A percentile compares a stretch with the other conserved stretches of the same genome.
phyloP scores from a whole-genome alignment of 1,140 invertebrate species.

The Akabosia matsudoensis region DNA sequence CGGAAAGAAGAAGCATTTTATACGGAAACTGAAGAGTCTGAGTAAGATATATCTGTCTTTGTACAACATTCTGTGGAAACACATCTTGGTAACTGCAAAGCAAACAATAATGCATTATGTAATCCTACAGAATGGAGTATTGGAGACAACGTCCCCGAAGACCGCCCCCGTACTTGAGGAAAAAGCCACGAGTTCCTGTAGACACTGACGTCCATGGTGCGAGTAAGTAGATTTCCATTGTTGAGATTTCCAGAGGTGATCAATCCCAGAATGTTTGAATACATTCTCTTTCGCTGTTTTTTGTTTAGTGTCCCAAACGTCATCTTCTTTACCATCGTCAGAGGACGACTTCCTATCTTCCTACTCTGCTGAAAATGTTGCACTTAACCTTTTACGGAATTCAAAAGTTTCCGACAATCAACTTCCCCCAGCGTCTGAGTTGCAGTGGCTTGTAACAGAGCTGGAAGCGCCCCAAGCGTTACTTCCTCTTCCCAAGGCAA shows the following conservation, averaged over 20 bases:
- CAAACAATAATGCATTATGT: too few relatives aligned
- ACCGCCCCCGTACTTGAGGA: slow-evolving; percentile 43
- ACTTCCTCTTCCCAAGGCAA: slow-evolving; percentile 68
- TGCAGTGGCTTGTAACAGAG: slow-evolving; percentile 70
- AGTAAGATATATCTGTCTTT: slow-evolving; percentile 36
- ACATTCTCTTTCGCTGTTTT: too few relatives aligned
- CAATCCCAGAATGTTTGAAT: too few relatives aligned
- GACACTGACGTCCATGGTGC: slow-evolving; percentile 43
- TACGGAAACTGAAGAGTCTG: slow-evolving; percentile 46
- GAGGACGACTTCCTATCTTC: slow-evolving; percentile 56
- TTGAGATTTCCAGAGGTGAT: too few relatives aligned
- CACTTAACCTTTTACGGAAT: slow-evolving; percentile 69
- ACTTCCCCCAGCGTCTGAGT: slow-evolving; percentile 70
- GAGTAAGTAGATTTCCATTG: slow-evolving; percentile 14
- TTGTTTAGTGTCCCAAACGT: not conserved
- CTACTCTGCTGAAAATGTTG: slow-evolving; percentile 73
- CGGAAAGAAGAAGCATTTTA: not conserved
- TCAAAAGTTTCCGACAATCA: slow-evolving; percentile 67
- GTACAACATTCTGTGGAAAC: not conserved
- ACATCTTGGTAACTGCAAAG: too few relatives aligned
- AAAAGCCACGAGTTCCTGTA: slow-evolving; percentile 34
- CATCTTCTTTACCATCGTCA: slow-evolving; percentile 62
- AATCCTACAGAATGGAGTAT: slow-evolving; percentile 44
- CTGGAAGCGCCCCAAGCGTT: slow-evolving; percentile 72
- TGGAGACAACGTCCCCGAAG: slow-evolving; percentile 35